phyloP scores from a whole-genome alignment of 2,888 invertebrate genomes.

The Pristionchus fissidentatus region DNA sequence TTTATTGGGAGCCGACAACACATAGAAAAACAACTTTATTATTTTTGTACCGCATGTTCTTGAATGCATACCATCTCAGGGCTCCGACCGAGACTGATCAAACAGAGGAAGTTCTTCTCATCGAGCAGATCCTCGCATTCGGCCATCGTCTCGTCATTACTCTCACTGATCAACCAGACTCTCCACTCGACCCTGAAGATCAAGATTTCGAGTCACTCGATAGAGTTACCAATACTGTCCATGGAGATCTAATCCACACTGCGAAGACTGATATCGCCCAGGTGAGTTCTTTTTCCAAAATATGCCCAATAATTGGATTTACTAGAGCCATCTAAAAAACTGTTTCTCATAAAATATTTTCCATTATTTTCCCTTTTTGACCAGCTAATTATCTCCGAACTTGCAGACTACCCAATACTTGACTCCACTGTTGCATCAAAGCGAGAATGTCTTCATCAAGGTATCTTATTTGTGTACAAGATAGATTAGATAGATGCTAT shows the following conservation, averaged over 20 bases:
- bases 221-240: background rate
- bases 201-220: constrained; percentile 10
- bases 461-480: background rate
- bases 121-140: constrained; percentile 39
- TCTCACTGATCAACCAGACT: constrained; percentile 35
- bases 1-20: background rate
- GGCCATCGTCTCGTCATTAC: constrained; percentile 38
- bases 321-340: background rate
- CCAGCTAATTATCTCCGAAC: background rate
- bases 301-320: background rate
- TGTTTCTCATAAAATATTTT: no score
- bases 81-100: constrained; percentile 29
- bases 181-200: constrained; percentile 4
- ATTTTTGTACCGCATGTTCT: background rate
- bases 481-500: background rate
- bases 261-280: background rate
- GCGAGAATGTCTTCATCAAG: constrained; percentile 43
- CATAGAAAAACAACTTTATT: background rate
- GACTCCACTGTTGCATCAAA: constrained; percentile 7
- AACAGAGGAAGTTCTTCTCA: constrained; percentile 25
- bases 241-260: constrained; percentile 42
- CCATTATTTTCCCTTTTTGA: no score
- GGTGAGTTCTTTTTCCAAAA: background rate
- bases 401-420: constrained; percentile 17
- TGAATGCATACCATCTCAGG: background rate